Base-by-base conservation (phyloP, 2,113 vertebrate species). In the Aythya baeri region DNA sequence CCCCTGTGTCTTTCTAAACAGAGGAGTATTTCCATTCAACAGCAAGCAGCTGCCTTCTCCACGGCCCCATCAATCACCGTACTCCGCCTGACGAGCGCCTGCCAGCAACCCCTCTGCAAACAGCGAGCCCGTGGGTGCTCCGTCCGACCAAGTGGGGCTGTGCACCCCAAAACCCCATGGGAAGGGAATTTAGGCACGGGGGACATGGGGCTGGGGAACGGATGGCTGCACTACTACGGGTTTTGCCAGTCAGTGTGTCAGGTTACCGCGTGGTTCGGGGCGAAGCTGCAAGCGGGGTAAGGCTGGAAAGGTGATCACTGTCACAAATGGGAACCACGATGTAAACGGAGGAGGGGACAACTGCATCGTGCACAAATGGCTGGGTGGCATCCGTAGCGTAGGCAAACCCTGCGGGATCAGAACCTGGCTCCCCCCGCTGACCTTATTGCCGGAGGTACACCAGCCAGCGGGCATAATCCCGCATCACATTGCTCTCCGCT, bases 311-410 rank as follows among this genome's bases (percentile, higher is more conserved):
- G 83, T 55, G 83, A 96, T 93, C 93, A 88, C 79, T 7, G 73
- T 52, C 81, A 81, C 82, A 81, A 84, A 96, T 72, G 91, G 95
- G 92, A 96, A 90, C 50, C 81, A 10, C 76, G 93, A 79, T 85
- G 93, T 92, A 82, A 95, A 77, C 0, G 31, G 86, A 90, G 90
- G 62, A 92, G 58, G 44, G 72, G 70, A 70, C 3, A 21, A 29
- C 66, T 23, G 58, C 63, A 6, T 70, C 79, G 82, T 61, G 90
- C 90, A 72, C 86, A 57, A 86, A n/a, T 20, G 83, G 41, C 31
- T 1, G 54, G 50, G 71, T 1, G 68, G 86, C 86, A 84, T 91
- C 85, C 83, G 88, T 65, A 23, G 82, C 41, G 59, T 63, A 58
- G 83, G 61, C 36, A 36, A 95, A 50, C 86, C 23, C 66, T 16